These are phyloP conservation scores for Porphyrio hochstetteri DNA, from an alignment of 2,113 vertebrate genomes.

Conservation along the genomic window DNA sequence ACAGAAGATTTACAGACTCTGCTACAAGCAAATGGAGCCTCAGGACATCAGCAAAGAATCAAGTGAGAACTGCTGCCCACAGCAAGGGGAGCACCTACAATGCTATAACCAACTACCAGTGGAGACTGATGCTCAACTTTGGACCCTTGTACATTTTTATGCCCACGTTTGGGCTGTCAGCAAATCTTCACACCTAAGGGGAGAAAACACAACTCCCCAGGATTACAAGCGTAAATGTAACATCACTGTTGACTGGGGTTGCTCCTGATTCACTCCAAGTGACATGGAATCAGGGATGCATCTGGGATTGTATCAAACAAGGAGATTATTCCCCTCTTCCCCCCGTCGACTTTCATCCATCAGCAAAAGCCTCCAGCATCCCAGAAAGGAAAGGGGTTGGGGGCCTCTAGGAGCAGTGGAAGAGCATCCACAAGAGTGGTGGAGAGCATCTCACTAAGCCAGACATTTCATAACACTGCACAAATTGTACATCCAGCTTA, in stretches of 20 bases:
- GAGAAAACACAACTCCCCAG: not conserved
- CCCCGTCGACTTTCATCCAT: slow-evolving; percentile 30
- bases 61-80: not conserved
- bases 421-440: slow-evolving; percentile 22
- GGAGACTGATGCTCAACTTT: not conserved
- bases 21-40: not conserved
- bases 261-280: not conserved
- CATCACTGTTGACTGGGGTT: accelerated
- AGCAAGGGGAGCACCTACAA: not conserved
- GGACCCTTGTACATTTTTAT: not conserved
- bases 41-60: accelerated
- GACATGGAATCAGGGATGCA: not conserved
- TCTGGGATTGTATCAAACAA: not conserved
- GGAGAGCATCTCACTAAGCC: slow-evolving; percentile 39
- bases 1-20: not conserved
- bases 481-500: slow-evolving; percentile 56
- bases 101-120: not conserved
- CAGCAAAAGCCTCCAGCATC: slow-evolving; percentile 20
- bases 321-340: not conserved
- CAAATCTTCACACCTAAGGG: not conserved
- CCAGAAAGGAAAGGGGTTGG: not conserved
- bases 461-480: slow-evolving; percentile 45
- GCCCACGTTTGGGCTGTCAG: not conserved
- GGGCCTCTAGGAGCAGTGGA: slow-evolving; percentile 34
- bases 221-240: not conserved